Evolutionary conservation across 2,113 vertebrate species (phyloP).

Genomic region (Rana temporaria): DNA sequence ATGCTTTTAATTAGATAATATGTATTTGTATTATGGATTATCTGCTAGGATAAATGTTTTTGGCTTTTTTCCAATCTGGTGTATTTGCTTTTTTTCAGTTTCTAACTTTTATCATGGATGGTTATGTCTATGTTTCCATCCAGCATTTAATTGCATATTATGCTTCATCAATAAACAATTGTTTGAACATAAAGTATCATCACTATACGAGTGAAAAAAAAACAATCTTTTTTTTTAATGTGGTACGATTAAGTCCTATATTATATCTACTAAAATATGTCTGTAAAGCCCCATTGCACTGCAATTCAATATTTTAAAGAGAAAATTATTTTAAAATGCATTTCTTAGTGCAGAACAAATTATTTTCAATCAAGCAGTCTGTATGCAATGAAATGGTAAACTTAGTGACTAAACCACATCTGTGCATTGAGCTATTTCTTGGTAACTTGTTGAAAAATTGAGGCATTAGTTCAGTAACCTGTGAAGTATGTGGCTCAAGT

Average conservation of each 20-base stretch:
- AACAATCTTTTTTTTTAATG: too few relatives aligned
- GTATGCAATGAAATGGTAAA: slow-evolving; percentile 41
- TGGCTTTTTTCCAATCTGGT: too few relatives aligned
- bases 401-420: not conserved
- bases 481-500: slow-evolving; percentile 40
- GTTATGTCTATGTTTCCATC: too few relatives aligned
- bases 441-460: slow-evolving; percentile 3
- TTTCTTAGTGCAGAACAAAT: slow-evolving; percentile 46
- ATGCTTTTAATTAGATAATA: too few relatives aligned
- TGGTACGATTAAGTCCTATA: not conserved
- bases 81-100: too few relatives aligned
- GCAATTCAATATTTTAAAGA: slow-evolving; percentile 23
- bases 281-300: slow-evolving; percentile 11
- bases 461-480: slow-evolving; percentile 47
- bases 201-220: too few relatives aligned
- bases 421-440: slow-evolving; percentile 14
- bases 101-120: too few relatives aligned
- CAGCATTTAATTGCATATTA: too few relatives aligned
- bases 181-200: too few relatives aligned
- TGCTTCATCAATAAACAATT: too few relatives aligned
- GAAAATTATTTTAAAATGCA: slow-evolving; percentile 31
- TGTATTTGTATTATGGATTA: too few relatives aligned
- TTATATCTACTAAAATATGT: not conserved
- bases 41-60: too few relatives aligned
- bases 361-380: slow-evolving; percentile 40